Evolutionary conservation across 92 coral and sea anemone genomes (phyloP), one percentile per base, ranked within the genome.

Genomic region (Blastomussa wellsi): DNA sequence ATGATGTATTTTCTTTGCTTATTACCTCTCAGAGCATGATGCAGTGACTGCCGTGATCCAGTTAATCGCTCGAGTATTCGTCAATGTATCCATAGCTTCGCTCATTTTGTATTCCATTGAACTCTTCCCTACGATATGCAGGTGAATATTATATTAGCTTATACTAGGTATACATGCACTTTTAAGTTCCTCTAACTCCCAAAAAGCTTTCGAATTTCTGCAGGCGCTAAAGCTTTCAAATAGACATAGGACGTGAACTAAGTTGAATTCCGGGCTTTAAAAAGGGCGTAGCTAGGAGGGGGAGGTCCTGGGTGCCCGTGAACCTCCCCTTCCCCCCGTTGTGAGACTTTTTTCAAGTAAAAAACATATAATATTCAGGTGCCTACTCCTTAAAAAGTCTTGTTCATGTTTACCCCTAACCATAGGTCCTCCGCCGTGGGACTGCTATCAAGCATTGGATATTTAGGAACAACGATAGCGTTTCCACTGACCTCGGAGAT

Each of bases 371-470:
- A n/a, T n/a, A n/a, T n/a, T n/a, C n/a, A n/a, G n/a, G n/a, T n/a
- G n/a, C n/a, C n/a, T n/a, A n/a, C n/a, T n/a, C n/a, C n/a, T n/a
- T n/a, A n/a, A n/a, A n/a, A n/a, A n/a, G n/a, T n/a, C n/a, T n/a
- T n/a, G n/a, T n/a, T n/a, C n/a, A 72, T 8, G 16, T 1, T 16
- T 66, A 22, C 47, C 39, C 32, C 48, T 19, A 67, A 24, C 15
- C 55, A 41, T 38, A 94, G 97, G 88, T 94, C 95, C 79, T 86
- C 94, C 16, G 97, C 92, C 20, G 60, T 89, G 0, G 93, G 97
- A 33, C 76, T 94, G 67, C 90, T 89, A 36, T 70, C 79, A 37
- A 88, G 91, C 28, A 48, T 74, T 37, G 89, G 90, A 13, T 94
- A 89, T 76, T 84, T 94, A 26, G 97, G 93, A 20, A 86, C 81